Evolutionary conservation across 2,797 vertebrate genomes (phyloP).

Genomic region (Podarcis lilfordi): DNA sequence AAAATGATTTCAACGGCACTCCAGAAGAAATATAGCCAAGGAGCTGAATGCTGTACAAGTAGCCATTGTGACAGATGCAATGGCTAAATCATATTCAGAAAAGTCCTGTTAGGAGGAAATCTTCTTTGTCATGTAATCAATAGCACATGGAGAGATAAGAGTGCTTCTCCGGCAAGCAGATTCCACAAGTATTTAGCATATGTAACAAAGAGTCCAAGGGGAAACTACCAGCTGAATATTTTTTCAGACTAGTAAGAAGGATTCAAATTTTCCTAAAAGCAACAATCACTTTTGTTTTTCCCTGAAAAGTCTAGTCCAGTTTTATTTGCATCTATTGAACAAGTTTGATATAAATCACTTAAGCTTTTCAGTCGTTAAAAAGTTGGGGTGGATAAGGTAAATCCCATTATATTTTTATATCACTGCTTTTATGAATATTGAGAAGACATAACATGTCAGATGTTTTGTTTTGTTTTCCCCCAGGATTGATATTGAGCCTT

Average conservation of each 20-base stretch:
- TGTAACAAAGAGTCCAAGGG: conserved; percentile 22
- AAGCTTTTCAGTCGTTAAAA: neutral
- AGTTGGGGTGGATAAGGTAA: neutral
- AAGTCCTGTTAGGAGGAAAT: conserved; percentile 61
- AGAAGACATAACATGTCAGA: neutral
- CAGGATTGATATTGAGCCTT: neutral
- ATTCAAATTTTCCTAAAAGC: conserved; percentile 41
- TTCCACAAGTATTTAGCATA: conserved; percentile 40
- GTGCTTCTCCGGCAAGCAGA: conserved; percentile 49
- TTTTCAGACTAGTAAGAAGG: conserved; percentile 54
- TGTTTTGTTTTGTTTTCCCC: neutral
- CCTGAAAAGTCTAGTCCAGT: neutral
- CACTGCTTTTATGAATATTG: neutral
- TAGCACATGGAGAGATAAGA: conserved; percentile 58
- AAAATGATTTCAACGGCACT: conserved; percentile 54
- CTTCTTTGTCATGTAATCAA: conserved; percentile 71
- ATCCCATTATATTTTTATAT: neutral
- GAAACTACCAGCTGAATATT: conserved; percentile 12
- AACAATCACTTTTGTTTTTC: conserved; percentile 4
- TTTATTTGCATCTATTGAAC: neutral
- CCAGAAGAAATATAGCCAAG: conserved; percentile 56
- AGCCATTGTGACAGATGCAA: conserved; percentile 47
- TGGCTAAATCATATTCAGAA: conserved; percentile 64
- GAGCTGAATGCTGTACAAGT: conserved; percentile 56
- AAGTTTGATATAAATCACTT: neutral